These are phyloP conservation scores for Griposia aprilina DNA, from an alignment of 2,888 invertebrate genomes.

Conservation along the genomic window DNA sequence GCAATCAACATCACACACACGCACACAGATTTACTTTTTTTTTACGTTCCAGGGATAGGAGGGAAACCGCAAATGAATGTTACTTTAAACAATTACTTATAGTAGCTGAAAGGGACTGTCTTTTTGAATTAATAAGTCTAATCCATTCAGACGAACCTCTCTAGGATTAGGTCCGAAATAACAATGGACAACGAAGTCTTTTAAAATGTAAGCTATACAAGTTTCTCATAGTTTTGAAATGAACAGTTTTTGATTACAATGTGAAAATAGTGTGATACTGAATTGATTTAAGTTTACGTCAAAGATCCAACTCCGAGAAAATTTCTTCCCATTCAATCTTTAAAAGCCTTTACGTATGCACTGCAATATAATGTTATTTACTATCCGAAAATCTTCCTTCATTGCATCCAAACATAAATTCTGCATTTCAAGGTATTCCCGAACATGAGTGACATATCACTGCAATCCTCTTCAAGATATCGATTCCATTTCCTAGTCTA, in stretches of 20 bases:
- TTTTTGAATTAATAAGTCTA: conserved; percentile 53
- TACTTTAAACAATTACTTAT: conserved; percentile 62
- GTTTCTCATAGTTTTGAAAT: conserved; percentile 43
- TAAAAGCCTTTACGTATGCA: conserved; percentile 5
- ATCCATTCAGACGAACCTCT: conserved; percentile 41
- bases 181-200: conserved; percentile 38
- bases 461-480: conserved; percentile 37
- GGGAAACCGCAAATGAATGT: conserved; percentile 64
- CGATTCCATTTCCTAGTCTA: conserved; percentile 38
- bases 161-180: conserved; percentile 26
- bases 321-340: conserved; percentile 2
- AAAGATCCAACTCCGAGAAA: not conserved
- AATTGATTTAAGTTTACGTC: conserved; percentile 3
- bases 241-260: conserved; percentile 20
- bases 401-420: conserved; percentile 28
- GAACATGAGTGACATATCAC: conserved; percentile 30
- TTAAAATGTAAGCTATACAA: conserved; percentile 32
- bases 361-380: conserved; percentile 30
- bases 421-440: conserved; percentile 31
- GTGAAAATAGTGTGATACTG: conserved; percentile 6
- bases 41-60: conserved; percentile 38
- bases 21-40: no score
- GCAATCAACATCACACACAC: no score
- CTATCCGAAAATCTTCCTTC: conserved; percentile 25
- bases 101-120: conserved; percentile 45